Evolutionary conservation across 2,113 vertebrate species (phyloP).

Genomic region (Neoarius graeffei): DNA sequence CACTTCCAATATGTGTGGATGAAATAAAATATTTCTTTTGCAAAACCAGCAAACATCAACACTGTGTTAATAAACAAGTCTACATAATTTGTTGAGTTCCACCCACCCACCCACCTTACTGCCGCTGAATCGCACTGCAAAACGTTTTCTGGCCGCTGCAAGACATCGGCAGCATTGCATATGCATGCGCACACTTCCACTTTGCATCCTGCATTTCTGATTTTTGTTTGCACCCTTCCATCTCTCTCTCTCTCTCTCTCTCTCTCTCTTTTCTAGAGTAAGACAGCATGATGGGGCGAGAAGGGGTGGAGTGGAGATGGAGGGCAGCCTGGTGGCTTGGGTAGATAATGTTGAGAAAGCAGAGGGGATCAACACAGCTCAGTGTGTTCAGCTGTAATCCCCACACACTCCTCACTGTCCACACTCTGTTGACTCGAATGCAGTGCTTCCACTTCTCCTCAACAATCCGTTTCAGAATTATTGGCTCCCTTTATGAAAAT

Average conservation of each 20-base stretch:
- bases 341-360: background rate
- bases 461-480: background rate
- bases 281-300: no score
- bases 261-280: background rate
- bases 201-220: slow-evolving; percentile 14
- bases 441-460: background rate
- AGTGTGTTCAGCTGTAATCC: background rate
- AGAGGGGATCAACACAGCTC: background rate
- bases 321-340: background rate
- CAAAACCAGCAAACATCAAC: slow-evolving; percentile 15
- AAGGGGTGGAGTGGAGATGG: background rate
- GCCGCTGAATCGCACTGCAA: background rate
- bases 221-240: slow-evolving; percentile 9
- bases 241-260: slow-evolving; percentile 4
- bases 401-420: no score
- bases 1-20: background rate
- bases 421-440: background rate
- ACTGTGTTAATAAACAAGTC: slow-evolving; percentile 32
- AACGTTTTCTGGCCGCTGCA: slow-evolving; percentile 21
- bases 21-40: slow-evolving; percentile 37
- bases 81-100: slow-evolving; percentile 8
- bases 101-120: slow-evolving; percentile 6
- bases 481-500: background rate
- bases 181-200: slow-evolving; percentile 41
- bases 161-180: slow-evolving; percentile 36